Evolutionary conservation across 2,888 invertebrate genomes (phyloP), one percentile per base, ranked within the genome.

Genomic region (Campoplex capitator): DNA sequence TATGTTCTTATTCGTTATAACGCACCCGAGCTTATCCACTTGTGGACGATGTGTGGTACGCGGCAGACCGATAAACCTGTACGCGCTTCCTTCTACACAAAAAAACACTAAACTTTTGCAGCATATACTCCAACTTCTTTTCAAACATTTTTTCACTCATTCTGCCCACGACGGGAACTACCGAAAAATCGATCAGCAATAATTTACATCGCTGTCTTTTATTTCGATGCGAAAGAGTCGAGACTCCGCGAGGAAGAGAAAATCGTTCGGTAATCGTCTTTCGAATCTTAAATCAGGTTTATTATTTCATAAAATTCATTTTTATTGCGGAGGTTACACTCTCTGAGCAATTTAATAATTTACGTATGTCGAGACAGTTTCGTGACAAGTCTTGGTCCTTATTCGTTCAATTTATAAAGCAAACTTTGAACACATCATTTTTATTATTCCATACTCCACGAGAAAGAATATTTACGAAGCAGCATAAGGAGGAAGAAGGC

Each of bases 21-120:
- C 70, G 58, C 71, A 78, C 68, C 42, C 28, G 68, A 78, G 78
- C 56, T 78, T 54, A 56, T 56, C 65, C 13, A 65, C 23, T 7
- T n/a, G 42, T 51, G 62, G 32, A 67, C 35, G 38, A 45, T n/a
- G 68, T 23, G 77, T 38, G 16, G 48, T 4, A 28, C 68, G 35
- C n/a, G 16, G 9, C 18, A 28, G 16, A 3, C 51, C 45, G 2
- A 45, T 2, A 7, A n/a, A 38, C 51, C 28, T 54, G 23, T 38
- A 2, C 54, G 67, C 38, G 23, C 2, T 9, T 16, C 32, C 32
- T 28, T 62, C 16, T 4, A 28, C 45, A 62, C 75, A 28, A 28
- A 28, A 28, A n/a, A 16, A 51, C 65, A 38, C 76, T 9, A 76
- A 48, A 48, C 0, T 48, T 48, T 18, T 18, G 18, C 54, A 51